Conservation (phyloP, 2,797 vertebrate species). For the Trachops cirrhosus region DNA sequence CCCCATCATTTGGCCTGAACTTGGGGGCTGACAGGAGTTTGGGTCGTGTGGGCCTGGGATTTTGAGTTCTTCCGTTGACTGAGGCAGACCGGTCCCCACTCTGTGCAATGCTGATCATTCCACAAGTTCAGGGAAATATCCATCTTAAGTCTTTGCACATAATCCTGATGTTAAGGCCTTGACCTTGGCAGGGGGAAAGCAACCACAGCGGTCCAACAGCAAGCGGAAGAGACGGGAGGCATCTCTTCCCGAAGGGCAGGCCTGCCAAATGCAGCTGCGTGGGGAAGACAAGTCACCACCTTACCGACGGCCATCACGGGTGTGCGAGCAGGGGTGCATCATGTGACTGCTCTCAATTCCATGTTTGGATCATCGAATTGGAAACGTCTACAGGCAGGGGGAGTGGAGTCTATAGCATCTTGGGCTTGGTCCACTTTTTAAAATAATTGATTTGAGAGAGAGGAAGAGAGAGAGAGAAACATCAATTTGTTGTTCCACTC, state of each 20-base stretch:
- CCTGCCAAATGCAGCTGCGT: no score
- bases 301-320: background rate
- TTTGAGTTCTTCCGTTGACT: slow-evolving; percentile 51
- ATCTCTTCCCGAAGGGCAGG: slow-evolving; percentile 57
- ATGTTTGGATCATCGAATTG: background rate
- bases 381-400: background rate
- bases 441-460: no score
- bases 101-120: slow-evolving; percentile 50
- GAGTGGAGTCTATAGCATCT: background rate
- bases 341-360: background rate
- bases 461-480: no score
- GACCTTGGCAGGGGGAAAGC: slow-evolving; percentile 67
- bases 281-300: background rate
- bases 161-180: slow-evolving; percentile 78
- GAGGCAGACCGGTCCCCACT: background rate
- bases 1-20: slow-evolving; percentile 1
- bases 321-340: background rate
- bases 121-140: slow-evolving; percentile 59
- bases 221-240: slow-evolving; percentile 49
- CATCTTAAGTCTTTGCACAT: slow-evolving; percentile 67
- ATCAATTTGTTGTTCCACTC: no score
- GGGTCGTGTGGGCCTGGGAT: slow-evolving; percentile 34
- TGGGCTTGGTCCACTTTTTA: background rate
- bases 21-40: background rate
- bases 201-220: slow-evolving; percentile 50